phyloP scores from a whole-genome alignment of 2,113 vertebrate species.

The Ondatra zibethicus region DNA sequence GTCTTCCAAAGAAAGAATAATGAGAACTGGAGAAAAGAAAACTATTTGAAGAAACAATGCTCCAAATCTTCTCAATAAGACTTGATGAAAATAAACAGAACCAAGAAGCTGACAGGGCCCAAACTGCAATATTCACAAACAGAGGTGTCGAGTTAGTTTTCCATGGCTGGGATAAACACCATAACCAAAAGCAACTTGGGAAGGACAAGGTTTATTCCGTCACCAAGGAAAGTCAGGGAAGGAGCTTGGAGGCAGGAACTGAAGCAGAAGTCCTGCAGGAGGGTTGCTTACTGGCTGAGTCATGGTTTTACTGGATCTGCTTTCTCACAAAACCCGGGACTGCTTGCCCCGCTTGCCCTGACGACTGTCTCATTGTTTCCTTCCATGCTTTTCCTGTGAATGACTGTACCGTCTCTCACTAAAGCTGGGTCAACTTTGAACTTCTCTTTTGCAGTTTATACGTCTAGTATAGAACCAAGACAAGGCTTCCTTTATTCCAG shows the following conservation, averaged over 20 bases:
- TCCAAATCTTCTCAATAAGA: not conserved
- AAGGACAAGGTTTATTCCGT: not conserved
- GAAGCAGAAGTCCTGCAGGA: not conserved
- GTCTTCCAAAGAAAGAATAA: not conserved
- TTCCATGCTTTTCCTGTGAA: not conserved
- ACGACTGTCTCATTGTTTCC: not conserved
- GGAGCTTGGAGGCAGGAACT: not conserved
- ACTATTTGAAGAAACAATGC: not conserved
- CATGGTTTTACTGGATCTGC: not conserved
- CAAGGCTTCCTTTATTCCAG: not conserved
- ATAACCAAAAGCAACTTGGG: not conserved
- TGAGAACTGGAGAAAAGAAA: not conserved
- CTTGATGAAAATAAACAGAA: slow-evolving; percentile 20
- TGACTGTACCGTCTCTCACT: not conserved
- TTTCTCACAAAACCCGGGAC: not conserved
- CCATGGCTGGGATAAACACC: not conserved
- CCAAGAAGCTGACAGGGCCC: not conserved
- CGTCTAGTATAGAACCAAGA: not conserved
- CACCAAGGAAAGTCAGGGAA: not conserved
- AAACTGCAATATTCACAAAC: not conserved
- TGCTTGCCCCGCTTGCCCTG: too few species aligned
- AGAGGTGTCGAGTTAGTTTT: not conserved
- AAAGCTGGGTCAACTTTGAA: not conserved
- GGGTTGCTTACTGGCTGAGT: not conserved
- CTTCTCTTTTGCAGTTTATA: not conserved